Evolutionary conservation across 1,140 invertebrate species (phyloP).

Genomic region (Zaprionus nigranus): DNA sequence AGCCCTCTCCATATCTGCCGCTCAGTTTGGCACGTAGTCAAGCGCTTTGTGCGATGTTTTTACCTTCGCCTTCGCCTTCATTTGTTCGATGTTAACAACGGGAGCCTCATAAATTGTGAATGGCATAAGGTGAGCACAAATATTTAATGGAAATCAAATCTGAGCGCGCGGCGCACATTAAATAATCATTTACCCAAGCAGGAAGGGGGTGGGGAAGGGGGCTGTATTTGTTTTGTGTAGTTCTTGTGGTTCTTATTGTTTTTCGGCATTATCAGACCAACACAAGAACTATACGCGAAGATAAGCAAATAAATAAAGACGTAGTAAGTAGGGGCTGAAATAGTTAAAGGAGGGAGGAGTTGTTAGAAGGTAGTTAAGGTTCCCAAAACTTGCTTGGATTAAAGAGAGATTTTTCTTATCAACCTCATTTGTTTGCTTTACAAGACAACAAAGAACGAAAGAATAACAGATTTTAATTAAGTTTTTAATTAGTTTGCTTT

Average conservation of each 20-base stretch:
- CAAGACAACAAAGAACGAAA: slow-evolving; percentile 22
- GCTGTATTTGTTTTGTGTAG: slow-evolving; percentile 15
- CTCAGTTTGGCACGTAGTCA: slow-evolving; percentile 38
- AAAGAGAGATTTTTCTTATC: slow-evolving; percentile 42
- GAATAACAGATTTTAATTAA: slow-evolving; percentile 35
- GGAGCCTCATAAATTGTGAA: slow-evolving; percentile 28
- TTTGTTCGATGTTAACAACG: slow-evolving; percentile 36
- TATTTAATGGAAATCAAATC: slow-evolving; percentile 61
- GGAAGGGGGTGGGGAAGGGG: not conserved
- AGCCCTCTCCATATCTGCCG: not conserved
- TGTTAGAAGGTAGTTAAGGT: slow-evolving; percentile 3
- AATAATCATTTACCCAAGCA: slow-evolving; percentile 43
- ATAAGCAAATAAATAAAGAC: slow-evolving; percentile 56
- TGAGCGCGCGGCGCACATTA: slow-evolving; percentile 46
- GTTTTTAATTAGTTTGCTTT: slow-evolving; percentile 34
- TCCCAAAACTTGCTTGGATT: slow-evolving; percentile 5
- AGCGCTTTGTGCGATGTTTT: slow-evolving; percentile 49
- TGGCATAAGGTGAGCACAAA: slow-evolving; percentile 53
- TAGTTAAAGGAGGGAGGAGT: not conserved
- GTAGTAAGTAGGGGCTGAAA: slow-evolving; percentile 32
- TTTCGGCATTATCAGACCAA: slow-evolving; percentile 41
- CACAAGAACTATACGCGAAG: slow-evolving; percentile 37
- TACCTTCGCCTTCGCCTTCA: slow-evolving; percentile 48
- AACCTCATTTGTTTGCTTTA: slow-evolving; percentile 44
- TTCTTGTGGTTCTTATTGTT: slow-evolving; percentile 30